Base-by-base conservation (phyloP, 53 echinoderm and acorn worm genomes). In the Echinometra lucunter region DNA sequence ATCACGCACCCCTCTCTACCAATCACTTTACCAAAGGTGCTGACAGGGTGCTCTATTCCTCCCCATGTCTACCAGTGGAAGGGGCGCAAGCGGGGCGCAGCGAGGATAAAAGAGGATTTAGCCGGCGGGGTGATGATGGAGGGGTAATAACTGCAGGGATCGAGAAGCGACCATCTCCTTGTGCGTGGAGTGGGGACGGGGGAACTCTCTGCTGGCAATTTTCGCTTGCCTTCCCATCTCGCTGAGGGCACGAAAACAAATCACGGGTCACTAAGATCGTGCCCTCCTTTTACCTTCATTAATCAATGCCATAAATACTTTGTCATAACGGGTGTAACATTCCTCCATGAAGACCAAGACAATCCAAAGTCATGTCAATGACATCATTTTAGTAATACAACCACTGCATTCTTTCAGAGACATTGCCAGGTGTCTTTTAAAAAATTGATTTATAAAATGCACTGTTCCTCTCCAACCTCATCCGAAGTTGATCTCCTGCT, bases 21-120 rank as follows among this genome's bases (percentile, higher is more conserved):
- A 91, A 91, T 91, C 91, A 67, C 91, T 91, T 91, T 91, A 91
- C 91, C 42, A 42, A 66, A 47, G 70, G 91, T 91, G 91, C n/a
- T 44, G 91, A 91, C 67, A 91, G 70, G 45, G 27, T 91, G 91
- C 91, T 69, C 45, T 45, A 66, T 67, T 66, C 58, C 18, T 21
- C 58, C 58, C 91, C 91, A 30, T 18, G 25, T 63, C 69, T 18
- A 91, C 91, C 91, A 70, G 91, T 91, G 44, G 91, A 91, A 45
- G 69, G 69, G 91, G 91, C 44, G 45, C 91, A 45, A 70, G 37
- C 45, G 69, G 44, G 69, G 91, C 69, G 91, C 91, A 32, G 12
- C 47, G 45, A 38, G 91, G 91, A 91, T 91, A 69, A 91, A 91
- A 91, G 67, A 63, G 91, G 91, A 91, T 69, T 91, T 69, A 91